These are phyloP conservation scores for Nyctereutes procyonoides DNA, from an alignment of 2,113 vertebrate species.

Conservation along the genomic window DNA sequence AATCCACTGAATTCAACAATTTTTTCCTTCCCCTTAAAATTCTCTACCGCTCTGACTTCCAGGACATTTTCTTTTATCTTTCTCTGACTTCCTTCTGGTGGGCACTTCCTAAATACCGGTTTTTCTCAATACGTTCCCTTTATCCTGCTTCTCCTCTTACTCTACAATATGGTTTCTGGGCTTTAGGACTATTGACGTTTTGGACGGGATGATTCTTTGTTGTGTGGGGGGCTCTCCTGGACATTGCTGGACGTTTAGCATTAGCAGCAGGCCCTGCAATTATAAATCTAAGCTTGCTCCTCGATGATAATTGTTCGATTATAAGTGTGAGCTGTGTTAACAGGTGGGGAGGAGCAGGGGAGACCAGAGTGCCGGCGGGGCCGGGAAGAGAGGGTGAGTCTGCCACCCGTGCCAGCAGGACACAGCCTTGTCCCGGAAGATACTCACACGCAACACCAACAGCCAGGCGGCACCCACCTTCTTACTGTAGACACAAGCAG, in stretches of 20 bases:
- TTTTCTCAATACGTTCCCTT: background rate
- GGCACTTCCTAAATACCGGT: background rate
- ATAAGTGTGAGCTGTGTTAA: background rate
- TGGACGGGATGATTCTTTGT: background rate
- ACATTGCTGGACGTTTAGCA: background rate
- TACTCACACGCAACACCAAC: too few species aligned
- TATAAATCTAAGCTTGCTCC: background rate
- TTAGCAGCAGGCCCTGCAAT: background rate
- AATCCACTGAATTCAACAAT: background rate
- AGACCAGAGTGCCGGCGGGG: background rate
- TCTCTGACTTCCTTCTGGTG: background rate
- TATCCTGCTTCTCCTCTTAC: background rate
- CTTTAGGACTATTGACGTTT: too few species aligned
- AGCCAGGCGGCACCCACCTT: constrained; percentile 87
- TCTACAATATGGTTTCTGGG: background rate
- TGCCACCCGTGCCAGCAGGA: background rate
- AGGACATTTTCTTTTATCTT: background rate
- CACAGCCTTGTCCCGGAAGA: too few species aligned
- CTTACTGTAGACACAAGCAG: constrained; percentile 95
- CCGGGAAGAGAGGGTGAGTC: background rate
- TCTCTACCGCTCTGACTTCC: background rate
- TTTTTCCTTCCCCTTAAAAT: background rate
- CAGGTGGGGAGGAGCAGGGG: background rate
- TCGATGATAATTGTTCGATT: background rate
- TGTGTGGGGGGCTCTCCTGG: background rate